A percentile compares a stretch with the other conserved stretches of the same genome.
These are phyloP conservation scores for Mythimna ferrago DNA, from an alignment of 2,888 invertebrate genomes.

Conservation along the genomic window DNA sequence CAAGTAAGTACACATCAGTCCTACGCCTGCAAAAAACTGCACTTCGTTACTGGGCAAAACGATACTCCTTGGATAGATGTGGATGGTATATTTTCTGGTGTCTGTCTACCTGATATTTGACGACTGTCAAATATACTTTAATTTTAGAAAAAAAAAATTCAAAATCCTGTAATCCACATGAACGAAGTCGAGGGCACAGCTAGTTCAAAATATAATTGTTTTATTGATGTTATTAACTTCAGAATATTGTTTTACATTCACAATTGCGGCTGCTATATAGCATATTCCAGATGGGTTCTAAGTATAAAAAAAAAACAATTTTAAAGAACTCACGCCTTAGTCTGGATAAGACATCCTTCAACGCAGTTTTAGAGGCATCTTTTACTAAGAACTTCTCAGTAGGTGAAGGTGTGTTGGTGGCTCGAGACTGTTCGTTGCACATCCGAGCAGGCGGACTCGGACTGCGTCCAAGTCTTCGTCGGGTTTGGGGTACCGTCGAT, in stretches of 20 bases:
- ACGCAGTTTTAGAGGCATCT: slow-evolving; percentile 72
- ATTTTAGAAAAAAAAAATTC: no score
- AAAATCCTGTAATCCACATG: no score
- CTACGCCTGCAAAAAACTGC: slow-evolving; percentile 85
- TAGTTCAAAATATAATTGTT: background rate
- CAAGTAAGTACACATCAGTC: slow-evolving; percentile 91
- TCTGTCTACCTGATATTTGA: no score
- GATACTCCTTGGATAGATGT: no score
- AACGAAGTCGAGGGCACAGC: no score
- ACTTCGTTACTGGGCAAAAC: no score
- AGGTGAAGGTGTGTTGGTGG: slow-evolving; percentile 78
- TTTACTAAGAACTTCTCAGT: slow-evolving; percentile 65
- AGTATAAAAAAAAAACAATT: background rate
- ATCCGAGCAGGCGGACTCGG: slow-evolving; percentile 79
- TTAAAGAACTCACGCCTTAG: slow-evolving; percentile 76
- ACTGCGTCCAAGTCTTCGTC: slow-evolving; percentile 85
- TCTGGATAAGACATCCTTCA: slow-evolving; percentile 79
- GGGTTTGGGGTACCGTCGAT: slow-evolving; percentile 67
- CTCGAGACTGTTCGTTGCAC: slow-evolving; percentile 75
- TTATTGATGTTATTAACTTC: background rate
- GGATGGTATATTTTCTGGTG: no score
- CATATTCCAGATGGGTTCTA: background rate
- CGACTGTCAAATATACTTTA: no score
- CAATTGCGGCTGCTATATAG: no score
- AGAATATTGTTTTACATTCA: background rate